A percentile compares a stretch with the other conserved stretches of the same genome.
These are phyloP conservation scores for Raja brachyura DNA, from an alignment of 2,113 vertebrate genomes.

Conservation along the genomic window DNA sequence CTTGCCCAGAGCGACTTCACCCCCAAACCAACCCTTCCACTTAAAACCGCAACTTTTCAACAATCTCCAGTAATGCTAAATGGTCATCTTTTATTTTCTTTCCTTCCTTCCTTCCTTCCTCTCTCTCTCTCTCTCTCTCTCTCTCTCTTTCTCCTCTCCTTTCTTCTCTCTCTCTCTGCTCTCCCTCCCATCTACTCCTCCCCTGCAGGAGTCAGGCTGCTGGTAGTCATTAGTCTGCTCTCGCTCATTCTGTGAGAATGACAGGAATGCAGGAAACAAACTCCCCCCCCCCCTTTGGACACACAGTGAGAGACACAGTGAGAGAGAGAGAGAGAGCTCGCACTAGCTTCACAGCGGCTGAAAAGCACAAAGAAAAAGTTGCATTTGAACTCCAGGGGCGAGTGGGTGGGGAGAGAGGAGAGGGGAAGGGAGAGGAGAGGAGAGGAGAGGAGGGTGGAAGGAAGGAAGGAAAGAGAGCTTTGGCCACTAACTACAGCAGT, in stretches of 20 bases:
- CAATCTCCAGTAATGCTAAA: not conserved
- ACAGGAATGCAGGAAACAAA: conserved; percentile 34
- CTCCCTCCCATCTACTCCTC: not conserved
- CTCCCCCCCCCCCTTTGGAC: not conserved
- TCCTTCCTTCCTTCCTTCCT: not conserved
- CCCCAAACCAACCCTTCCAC: no score
- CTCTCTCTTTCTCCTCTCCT: not conserved
- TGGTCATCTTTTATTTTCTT: not conserved
- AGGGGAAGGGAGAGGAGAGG: not conserved
- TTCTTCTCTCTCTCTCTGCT: not conserved
- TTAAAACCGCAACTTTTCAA: not conserved
- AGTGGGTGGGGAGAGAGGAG: not conserved
- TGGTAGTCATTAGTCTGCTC: conserved; percentile 22
- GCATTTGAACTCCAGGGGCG: not conserved
- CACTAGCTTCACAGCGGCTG: not conserved
- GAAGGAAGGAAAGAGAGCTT: not conserved
- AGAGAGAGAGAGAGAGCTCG: not conserved
- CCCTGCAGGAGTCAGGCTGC: conserved; percentile 6
- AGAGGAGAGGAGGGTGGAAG: not conserved
- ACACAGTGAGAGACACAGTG: not conserved
- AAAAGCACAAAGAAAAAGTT: conserved; percentile 23
- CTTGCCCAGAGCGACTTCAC: not conserved
- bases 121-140: not conserved
- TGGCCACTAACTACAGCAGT: no score
- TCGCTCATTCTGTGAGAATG: conserved; percentile 22